Evolutionary conservation across 2,113 vertebrate genomes (phyloP), one percentile per base, ranked within the genome.

Genomic region (Clupea harengus): DNA sequence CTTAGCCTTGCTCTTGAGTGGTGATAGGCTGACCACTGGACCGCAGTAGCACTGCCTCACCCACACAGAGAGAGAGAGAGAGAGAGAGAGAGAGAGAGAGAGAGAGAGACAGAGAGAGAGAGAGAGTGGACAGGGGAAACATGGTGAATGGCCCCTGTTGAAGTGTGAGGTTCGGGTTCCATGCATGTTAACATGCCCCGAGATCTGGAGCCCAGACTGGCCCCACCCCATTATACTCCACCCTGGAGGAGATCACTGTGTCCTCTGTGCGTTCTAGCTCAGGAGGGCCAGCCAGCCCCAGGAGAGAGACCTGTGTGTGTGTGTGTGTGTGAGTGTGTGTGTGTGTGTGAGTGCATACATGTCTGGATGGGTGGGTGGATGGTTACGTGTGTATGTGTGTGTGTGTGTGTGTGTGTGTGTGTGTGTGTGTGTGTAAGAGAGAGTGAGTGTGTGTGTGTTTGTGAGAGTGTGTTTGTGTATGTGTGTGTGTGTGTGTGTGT

Each of bases 241-340:
- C 64, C 10, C 17, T 84, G 83, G 84, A 78, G 46, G 45, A 67
- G 82, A 67, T 87, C 81, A 52, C 13, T 54, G 84, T 82, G 84
- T 45, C 45, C 47, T 60, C 84, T 52, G 82, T 39, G 81, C 50
- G 45, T 25, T 46, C 57, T 9, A 39, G 47, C 47, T 67, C 44
- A 60, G 3, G 4, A 84, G 54, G 75, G 80, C 82, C 64, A 81
- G 82, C 54, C 46, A 82, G 67, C 11, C n/a, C 25, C 39, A 44
- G 82, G 50, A 45, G 47, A 25, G 28, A 0, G 87, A 10, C 46
- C 57, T 86, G 47, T 83, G 25, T 89, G 54, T 85, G 72, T 88
- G 45, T 82, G 75, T 78, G 52, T 83, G 57, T 83, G 75, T 85
- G 64, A 86, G 78, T 81, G 75, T 47, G n/a, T 87, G 82, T 82